Conservation (phyloP, 2,113 vertebrate genomes). For the Danio rerio region GRCz12tu NC_133188.1:32736001-32736500, state of each 20-base stretch:
- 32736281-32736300: neutral
- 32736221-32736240: slow-evolving; percentile 26
- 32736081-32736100: slow-evolving; percentile 9
- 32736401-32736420: slow-evolving; percentile 14
- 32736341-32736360: slow-evolving; percentile 9
- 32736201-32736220: slow-evolving; percentile 31
- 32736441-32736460: slow-evolving; percentile 47
- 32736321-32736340: neutral
- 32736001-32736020: too few species aligned
- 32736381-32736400: slow-evolving; percentile 32
- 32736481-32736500: slow-evolving; percentile 71
- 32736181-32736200: neutral
- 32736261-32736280: slow-evolving; percentile 5
- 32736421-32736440: neutral
- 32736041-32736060: slow-evolving; percentile 14
- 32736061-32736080: slow-evolving; percentile 21
- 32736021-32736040: neutral
- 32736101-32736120: slow-evolving; percentile 41
- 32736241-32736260: slow-evolving; percentile 8
- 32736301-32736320: slow-evolving; percentile 26
- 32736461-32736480: slow-evolving; percentile 63
- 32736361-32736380: slow-evolving; percentile 47
- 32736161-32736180: slow-evolving; percentile 5
- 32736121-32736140: slow-evolving; percentile 4
- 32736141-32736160: slow-evolving; percentile 14